These are phyloP conservation scores for Hylomyscus alleni DNA, from an alignment of 2,797 vertebrate genomes.

Conservation along the genomic window DNA sequence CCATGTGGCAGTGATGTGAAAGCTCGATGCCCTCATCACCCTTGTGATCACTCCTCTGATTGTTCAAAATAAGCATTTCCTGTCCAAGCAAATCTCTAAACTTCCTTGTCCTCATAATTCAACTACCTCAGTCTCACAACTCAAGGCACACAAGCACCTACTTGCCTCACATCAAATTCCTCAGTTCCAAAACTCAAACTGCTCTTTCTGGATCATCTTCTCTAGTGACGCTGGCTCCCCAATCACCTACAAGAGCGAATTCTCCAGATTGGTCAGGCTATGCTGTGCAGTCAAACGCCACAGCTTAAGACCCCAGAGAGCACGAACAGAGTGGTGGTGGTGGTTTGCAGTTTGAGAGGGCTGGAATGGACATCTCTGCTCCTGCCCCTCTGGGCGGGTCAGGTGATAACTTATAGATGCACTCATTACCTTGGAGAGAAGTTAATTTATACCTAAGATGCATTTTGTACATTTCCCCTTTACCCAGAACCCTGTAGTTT, in stretches of 20 bases:
- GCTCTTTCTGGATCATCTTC: conserved; percentile 16
- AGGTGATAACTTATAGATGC: background rate
- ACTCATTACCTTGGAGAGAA: conserved; percentile 51
- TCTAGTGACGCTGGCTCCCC: background rate
- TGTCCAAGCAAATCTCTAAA: background rate
- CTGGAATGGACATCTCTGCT: background rate
- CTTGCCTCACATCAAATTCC: background rate
- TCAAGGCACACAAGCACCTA: background rate
- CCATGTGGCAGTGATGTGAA: background rate
- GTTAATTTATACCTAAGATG: conserved; percentile 93
- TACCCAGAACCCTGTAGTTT: conserved; percentile 88
- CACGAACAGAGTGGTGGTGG: background rate
- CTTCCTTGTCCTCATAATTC: conserved; percentile 70
- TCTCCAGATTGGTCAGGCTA: background rate
- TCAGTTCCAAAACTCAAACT: background rate
- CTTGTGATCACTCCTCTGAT: background rate
- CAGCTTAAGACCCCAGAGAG: background rate
- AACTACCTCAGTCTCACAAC: conserved; percentile 81
- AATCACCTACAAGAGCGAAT: background rate
- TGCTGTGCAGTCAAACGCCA: background rate
- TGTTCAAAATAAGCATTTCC: conserved; percentile 22
- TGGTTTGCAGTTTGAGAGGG: background rate
- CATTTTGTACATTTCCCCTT: conserved; percentile 91
- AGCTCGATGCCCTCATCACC: background rate
- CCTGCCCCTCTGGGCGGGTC: background rate